Base-by-base conservation (phyloP, 2,888 invertebrate genomes). In the Dryadula phaetusa region DNA sequence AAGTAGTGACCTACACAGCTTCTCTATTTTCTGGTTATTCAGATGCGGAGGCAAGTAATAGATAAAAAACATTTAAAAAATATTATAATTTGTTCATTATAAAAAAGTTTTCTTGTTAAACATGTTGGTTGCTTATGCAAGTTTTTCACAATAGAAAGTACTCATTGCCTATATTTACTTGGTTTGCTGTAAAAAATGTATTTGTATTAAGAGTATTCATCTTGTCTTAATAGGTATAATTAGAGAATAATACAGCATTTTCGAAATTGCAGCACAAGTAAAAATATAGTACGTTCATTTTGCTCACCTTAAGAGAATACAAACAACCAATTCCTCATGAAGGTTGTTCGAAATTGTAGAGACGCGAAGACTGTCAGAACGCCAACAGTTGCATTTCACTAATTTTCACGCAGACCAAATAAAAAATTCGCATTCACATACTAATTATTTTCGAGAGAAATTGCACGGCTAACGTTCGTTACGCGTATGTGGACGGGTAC, bases 361-460 rank as follows among this genome's bases (percentile, higher is more conserved):
- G 79, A 82, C 81, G 80, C 77, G 72, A 79, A 28, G 79, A 76
- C 75, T 79, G 83, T 90, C 82, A 90, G 76, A 77, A 76, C 80
- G 79, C 80, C 79, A 83, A 85, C 80, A 83, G 76, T 78, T 81
- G 84, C 92, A 92, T 91, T 90, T 92, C 92, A 92, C 91, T 87
- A 77, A 82, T 84, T 85, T 85, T 85, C 83, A 83, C 85, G 80
- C 77, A 82, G 78, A 82, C 82, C 83, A 82, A 84, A 83, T 81
- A 84, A 84, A 82, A 86, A 81, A 81, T 81, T 84, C 83, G 85
- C 84, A 89, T 88, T 89, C 92, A 90, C 92, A 91, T 92, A 87
- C 85, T 90, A 88, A 86, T 86, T 84, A 84, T 85, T 85, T 85
- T 80, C 81, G 81, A 86, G 85, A 86, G 87, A 88, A 88, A 91